Conservation (phyloP, 2,888 invertebrate genomes). For the Azorinus chamasolen region DNA sequence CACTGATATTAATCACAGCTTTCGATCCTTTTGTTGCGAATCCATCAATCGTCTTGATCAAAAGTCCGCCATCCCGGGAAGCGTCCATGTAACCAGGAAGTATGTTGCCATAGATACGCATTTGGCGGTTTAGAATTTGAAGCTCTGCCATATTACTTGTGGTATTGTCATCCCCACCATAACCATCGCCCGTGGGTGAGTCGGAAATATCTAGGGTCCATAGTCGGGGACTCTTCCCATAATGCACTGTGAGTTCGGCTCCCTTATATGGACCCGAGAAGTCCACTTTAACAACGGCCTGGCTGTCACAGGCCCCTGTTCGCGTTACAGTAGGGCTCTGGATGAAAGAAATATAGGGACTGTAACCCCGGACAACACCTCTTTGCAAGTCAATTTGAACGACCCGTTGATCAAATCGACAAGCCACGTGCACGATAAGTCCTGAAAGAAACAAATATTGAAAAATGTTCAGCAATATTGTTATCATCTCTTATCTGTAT, state of each 20-base stretch:
- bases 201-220: conserved; percentile 85
- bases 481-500: no score
- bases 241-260: conserved; percentile 76
- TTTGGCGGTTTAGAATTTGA: conserved; percentile 83
- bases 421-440: conserved; percentile 1
- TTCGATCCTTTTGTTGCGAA: conserved; percentile 78
- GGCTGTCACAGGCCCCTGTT: conserved; percentile 72
- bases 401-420: conserved; percentile 60
- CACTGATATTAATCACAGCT: conserved; percentile 74
- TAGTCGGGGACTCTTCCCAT: conserved; percentile 79
- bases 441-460: no score
- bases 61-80: conserved; percentile 81
- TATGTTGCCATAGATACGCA: conserved; percentile 84
- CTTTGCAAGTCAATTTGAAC: conserved; percentile 80
- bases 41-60: conserved; percentile 82
- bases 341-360: conserved; percentile 80
- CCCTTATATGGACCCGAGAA: conserved; percentile 80
- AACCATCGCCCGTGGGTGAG: conserved; percentile 81
- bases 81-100: conserved; percentile 83
- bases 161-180: conserved; percentile 80
- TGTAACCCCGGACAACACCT: conserved; percentile 83
- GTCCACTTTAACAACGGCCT: conserved; percentile 83
- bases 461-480: no score
- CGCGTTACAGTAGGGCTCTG: conserved; percentile 67
- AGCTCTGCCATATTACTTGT: conserved; percentile 83